A percentile compares a stretch with the other conserved stretches of the same genome.
phyloP scores from a whole-genome alignment of 2,888 invertebrate species.

The Spodoptera littoralis region DNA sequence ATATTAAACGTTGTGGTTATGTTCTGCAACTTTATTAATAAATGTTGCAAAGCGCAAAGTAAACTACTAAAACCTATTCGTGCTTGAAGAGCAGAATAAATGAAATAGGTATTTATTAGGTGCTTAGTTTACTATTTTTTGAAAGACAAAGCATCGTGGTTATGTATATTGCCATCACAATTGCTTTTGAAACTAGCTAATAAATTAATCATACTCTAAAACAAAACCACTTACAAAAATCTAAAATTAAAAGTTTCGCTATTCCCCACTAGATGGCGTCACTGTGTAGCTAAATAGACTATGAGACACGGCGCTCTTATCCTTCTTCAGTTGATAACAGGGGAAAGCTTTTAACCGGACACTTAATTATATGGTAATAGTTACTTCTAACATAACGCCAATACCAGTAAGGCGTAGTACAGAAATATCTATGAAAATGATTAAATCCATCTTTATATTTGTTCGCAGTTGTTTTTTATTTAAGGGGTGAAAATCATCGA shows the following conservation, averaged over 20 bases:
- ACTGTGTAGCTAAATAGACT: constrained; percentile 3
- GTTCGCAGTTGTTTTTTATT: no score
- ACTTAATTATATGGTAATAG: constrained; percentile 20
- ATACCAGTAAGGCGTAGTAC: neutral
- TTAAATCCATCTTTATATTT: neutral
- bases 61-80: neutral
- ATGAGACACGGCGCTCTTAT: constrained; percentile 29
- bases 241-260: constrained; percentile 13
- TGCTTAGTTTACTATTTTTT: no score
- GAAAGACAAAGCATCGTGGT: no score
- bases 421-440: neutral
- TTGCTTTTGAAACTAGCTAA: no score
- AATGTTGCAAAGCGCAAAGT: constrained; percentile 19
- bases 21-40: constrained; percentile 20
- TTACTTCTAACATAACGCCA: constrained; percentile 6
- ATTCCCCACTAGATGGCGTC: constrained; percentile 47
- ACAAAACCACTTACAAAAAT: neutral
- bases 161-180: no score
- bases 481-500: no score
- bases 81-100: neutral
- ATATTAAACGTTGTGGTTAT: constrained; percentile 4
- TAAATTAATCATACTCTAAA: neutral
- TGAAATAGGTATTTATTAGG: neutral
- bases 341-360: constrained; percentile 42
- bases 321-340: constrained; percentile 28